Conservation (phyloP, 2,888 invertebrate species). For the Theretra japonica region DNA sequence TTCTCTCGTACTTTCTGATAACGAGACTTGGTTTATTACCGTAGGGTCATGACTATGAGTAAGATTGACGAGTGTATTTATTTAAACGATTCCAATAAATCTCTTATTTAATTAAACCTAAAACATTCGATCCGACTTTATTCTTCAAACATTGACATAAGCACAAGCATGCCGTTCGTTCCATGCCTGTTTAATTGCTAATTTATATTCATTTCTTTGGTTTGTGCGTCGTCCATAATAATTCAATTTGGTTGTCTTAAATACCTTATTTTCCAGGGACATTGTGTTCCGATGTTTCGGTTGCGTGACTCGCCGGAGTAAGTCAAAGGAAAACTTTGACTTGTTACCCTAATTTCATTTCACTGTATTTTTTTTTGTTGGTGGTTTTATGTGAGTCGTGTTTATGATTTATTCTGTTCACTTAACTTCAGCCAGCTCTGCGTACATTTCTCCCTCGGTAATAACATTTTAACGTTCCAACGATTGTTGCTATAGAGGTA, state of each 20-base stretch:
- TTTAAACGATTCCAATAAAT: too few relatives aligned
- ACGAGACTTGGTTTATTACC: too few relatives aligned
- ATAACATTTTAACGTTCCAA: conserved; percentile 26
- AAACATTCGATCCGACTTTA: not conserved
- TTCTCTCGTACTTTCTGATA: too few relatives aligned
- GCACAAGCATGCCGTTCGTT: not conserved
- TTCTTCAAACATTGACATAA: not conserved
- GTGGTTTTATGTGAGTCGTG: conserved; percentile 66
- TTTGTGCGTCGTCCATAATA: conserved; percentile 42
- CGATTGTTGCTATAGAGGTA: conserved; percentile 4
- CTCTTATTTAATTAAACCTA: not conserved
- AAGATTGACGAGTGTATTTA: too few relatives aligned
- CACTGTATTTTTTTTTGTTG: conserved; percentile 67
- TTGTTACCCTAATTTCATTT: conserved; percentile 78
- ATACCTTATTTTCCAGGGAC: conserved; percentile 57
- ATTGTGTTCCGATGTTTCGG: conserved; percentile 67
- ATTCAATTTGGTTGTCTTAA: conserved; percentile 42
- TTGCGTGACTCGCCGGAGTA: conserved; percentile 75
- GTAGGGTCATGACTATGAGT: too few relatives aligned
- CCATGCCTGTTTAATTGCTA: conserved; percentile 32
- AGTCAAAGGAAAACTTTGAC: conserved; percentile 73
- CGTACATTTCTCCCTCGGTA: conserved; percentile 7
- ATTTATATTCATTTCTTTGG: conserved; percentile 35
- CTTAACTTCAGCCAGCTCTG: conserved; percentile 28
- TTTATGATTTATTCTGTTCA: conserved; percentile 62